Conservation (phyloP, 1,140 invertebrate genomes). For the Sycobia sp. region DNA sequence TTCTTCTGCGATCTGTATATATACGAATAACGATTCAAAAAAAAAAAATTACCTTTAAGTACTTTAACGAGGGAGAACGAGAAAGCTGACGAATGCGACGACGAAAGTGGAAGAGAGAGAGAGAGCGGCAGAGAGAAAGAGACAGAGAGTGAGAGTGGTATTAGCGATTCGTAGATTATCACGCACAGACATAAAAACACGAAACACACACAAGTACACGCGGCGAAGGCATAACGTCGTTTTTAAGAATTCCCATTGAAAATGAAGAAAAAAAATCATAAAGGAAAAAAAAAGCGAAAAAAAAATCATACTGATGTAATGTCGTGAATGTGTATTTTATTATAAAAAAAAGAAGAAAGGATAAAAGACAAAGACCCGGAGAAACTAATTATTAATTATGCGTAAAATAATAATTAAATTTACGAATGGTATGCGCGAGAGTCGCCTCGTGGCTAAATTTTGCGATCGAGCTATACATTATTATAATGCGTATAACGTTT, state of each 20-base stretch:
- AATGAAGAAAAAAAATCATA: too few relatives aligned
- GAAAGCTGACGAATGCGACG: too few relatives aligned
- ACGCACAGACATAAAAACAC: constrained; percentile 40
- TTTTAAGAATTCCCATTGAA: constrained; percentile 42
- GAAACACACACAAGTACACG: constrained; percentile 29
- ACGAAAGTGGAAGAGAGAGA: too few relatives aligned
- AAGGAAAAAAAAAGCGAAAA: constrained; percentile 34
- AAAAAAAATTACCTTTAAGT: constrained; percentile 22
- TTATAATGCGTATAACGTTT: too few relatives aligned
- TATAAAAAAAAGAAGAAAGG: constrained; percentile 47
- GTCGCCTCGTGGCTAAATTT: too few relatives aligned
- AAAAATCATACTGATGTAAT: constrained; percentile 50
- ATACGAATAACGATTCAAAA: constrained; percentile 39
- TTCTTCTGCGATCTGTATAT: constrained; percentile 49
- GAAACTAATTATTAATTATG: constrained; percentile 15
- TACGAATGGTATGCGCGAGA: constrained; percentile 40
- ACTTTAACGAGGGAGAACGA: constrained; percentile 1
- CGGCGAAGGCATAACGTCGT: constrained; percentile 39
- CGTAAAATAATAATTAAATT: constrained; percentile 15
- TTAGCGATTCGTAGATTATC: constrained; percentile 43
- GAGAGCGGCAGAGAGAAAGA: too few relatives aligned
- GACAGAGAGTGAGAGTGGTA: constrained; percentile 41
- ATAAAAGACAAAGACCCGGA: constrained; percentile 38
- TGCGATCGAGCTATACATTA: too few relatives aligned
- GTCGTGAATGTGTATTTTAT: constrained; percentile 59